Evolutionary conservation across 2,113 vertebrate species (phyloP).

Genomic region (Sinocyclocheilus grahami): DNA sequence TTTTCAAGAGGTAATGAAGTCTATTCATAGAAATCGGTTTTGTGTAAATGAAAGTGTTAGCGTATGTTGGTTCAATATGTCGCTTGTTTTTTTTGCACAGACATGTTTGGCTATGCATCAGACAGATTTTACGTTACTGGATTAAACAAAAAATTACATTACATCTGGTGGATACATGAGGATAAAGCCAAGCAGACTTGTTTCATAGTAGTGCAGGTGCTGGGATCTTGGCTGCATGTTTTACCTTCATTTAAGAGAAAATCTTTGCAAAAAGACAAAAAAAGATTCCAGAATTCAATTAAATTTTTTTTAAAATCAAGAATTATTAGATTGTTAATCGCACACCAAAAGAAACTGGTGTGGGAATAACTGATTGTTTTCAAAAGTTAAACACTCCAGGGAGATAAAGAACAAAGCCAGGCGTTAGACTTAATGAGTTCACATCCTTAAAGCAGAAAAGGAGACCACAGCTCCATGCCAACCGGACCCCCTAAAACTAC

Average conservation of each 20-base stretch:
- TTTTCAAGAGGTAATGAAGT: not conserved
- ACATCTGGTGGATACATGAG: slow-evolving; percentile 23
- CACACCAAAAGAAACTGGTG: not conserved
- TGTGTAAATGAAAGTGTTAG: not conserved
- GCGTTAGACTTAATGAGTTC: slow-evolving; percentile 58
- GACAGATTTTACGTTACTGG: slow-evolving; percentile 1
- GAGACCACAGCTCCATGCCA: slow-evolving; percentile 18
- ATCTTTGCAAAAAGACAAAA: not conserved
- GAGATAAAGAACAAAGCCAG: slow-evolving; percentile 61
- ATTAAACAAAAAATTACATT: not conserved
- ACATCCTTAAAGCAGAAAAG: slow-evolving; percentile 50
- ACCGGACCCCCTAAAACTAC: slow-evolving; percentile 13
- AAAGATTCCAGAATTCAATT: not conserved
- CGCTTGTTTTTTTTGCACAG: not conserved
- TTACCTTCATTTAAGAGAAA: not conserved
- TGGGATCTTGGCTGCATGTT: not conserved
- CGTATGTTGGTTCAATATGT: slow-evolving; percentile 48
- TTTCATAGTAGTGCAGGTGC: slow-evolving; percentile 11
- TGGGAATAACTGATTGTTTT: slow-evolving; percentile 53
- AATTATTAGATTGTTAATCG: not conserved
- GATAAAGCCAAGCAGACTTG: slow-evolving; percentile 1
- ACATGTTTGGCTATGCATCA: slow-evolving; percentile 13
- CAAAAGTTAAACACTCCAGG: slow-evolving; percentile 67
- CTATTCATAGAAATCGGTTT: not conserved
- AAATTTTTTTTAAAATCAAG: not conserved